These are phyloP conservation scores for Rhadinocentrus ornatus DNA, from an alignment of 2,797 vertebrate genomes.

Conservation along the genomic window DNA sequence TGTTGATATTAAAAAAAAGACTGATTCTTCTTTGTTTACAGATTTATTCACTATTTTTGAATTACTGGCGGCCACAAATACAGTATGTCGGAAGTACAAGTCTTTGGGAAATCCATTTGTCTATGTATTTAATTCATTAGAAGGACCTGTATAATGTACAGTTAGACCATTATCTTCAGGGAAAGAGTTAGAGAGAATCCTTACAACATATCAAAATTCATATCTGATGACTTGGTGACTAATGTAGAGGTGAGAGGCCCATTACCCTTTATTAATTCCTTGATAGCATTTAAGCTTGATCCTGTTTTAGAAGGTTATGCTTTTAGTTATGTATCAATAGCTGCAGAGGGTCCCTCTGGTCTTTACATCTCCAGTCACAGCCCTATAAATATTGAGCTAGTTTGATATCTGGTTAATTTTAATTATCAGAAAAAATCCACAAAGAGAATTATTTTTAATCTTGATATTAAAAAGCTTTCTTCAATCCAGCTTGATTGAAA, in stretches of 20 bases:
- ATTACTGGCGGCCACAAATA: background rate
- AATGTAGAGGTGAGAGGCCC: conserved; percentile 43
- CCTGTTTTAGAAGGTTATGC: conserved; percentile 5
- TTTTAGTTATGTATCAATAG: conserved; percentile 42
- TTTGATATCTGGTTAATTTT: background rate
- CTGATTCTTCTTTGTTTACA: background rate
- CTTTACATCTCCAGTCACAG: background rate
- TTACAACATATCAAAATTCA: conserved; percentile 21
- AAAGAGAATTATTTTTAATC: too few relatives aligned
- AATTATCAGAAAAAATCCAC: background rate
- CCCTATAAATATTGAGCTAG: background rate
- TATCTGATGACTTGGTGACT: conserved; percentile 8
- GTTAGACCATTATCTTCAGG: background rate
- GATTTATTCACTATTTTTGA: background rate
- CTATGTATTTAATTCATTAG: background rate
- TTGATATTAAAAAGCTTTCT: background rate
- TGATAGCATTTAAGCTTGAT: conserved; percentile 25
- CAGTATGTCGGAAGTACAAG: background rate
- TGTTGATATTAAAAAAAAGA: background rate
- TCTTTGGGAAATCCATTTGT: background rate
- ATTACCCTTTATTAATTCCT: conserved; percentile 38
- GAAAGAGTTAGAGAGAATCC: conserved; percentile 13
- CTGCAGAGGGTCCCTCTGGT: background rate
- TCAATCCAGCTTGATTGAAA: background rate
- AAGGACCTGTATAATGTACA: background rate